Percentiles rank a stretch among this genome's conserved stretches.
phyloP scores from a whole-genome alignment of 2,797 vertebrate species.

The Semaprochilodus insignis region DNA sequence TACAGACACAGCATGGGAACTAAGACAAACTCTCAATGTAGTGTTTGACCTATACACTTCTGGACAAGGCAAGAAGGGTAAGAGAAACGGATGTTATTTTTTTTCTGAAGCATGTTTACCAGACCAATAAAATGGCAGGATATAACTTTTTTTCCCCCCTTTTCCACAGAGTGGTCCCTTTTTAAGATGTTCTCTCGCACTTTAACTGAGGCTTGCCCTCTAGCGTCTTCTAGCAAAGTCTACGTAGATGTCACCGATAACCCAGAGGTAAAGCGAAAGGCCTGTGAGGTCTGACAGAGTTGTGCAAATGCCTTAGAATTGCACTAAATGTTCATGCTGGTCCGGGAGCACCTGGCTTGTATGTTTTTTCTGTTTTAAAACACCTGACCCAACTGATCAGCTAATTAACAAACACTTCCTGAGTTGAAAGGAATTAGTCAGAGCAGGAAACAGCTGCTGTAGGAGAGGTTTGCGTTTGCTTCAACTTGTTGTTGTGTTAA shows the following conservation, averaged over 20 bases:
- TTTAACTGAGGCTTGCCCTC: conserved; percentile 91
- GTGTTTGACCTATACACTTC: conserved; percentile 92
- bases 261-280: conserved; percentile 79
- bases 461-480: not conserved
- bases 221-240: conserved; percentile 92
- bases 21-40: conserved; percentile 92
- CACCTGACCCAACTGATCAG: not conserved
- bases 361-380: not conserved
- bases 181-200: conserved; percentile 98
- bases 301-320: not conserved
- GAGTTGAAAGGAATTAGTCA: not conserved
- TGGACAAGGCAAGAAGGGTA: conserved; percentile 90
- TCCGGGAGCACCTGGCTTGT: not conserved
- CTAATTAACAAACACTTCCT: not conserved
- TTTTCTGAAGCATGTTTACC: not conserved
- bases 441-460: not conserved
- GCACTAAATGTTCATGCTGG: not conserved
- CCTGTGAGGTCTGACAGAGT: not conserved
- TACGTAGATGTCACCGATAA: conserved; percentile 91
- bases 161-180: conserved; percentile 91
- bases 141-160: not conserved
- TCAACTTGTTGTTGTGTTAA: not conserved
- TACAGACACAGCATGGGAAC: conserved; percentile 87
- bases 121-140: not conserved
- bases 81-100: conserved; percentile 35